A percentile compares a stretch with the other conserved stretches of the same genome.
phyloP scores from a whole-genome alignment of 2,797 vertebrate genomes.

The Trachurus trachurus region DNA sequence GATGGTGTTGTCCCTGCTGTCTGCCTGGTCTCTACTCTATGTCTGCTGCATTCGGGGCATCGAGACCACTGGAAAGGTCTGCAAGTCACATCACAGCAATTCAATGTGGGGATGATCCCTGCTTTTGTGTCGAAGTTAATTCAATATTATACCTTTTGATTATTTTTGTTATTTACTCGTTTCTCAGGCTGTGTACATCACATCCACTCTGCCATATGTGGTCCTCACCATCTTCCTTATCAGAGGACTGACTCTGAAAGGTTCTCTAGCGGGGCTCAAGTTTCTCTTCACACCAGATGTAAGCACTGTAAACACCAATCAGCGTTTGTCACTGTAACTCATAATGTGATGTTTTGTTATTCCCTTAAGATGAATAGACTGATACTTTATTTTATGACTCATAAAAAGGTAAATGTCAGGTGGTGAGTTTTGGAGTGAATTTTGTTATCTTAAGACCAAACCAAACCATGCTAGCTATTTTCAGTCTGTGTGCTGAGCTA shows the following conservation, averaged over 20 bases:
- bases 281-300: slow-evolving; percentile 96
- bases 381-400: too few species aligned
- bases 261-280: slow-evolving; percentile 88
- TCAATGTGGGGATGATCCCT: slow-evolving; percentile 31
- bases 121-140: neutral
- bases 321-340: too few species aligned
- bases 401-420: too few species aligned
- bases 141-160: neutral
- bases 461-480: too few species aligned
- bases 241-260: slow-evolving; percentile 93
- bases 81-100: neutral
- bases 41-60: slow-evolving; percentile 93
- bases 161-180: too few species aligned
- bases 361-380: too few species aligned
- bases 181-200: slow-evolving; percentile 93
- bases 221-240: slow-evolving; percentile 97
- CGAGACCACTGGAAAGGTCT: slow-evolving; percentile 95
- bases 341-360: too few species aligned
- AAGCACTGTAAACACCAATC: slow-evolving; percentile 58
- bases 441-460: too few species aligned
- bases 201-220: slow-evolving; percentile 94
- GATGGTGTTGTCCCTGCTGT: slow-evolving; percentile 88
- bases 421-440: too few species aligned
- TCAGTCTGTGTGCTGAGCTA: too few species aligned
- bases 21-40: slow-evolving; percentile 91